These are phyloP conservation scores for Caenorhabditis latens DNA, from an alignment of 1,140 invertebrate species.

Conservation along the genomic window DNA sequence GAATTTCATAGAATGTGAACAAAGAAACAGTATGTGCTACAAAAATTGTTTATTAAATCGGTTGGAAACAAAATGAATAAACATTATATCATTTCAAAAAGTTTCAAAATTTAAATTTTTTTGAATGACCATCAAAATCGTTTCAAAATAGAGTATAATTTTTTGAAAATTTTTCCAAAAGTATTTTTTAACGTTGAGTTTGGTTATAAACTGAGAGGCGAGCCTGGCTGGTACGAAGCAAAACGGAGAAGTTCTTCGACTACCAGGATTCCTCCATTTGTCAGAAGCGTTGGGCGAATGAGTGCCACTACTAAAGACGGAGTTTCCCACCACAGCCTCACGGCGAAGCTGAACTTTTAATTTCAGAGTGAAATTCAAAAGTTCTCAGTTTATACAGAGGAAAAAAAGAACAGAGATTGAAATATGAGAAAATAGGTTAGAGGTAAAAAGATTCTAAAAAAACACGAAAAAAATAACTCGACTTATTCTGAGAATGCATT, in stretches of 20 bases:
- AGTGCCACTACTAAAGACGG: slow-evolving; percentile 37
- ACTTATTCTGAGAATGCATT: too few relatives aligned
- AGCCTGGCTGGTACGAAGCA: neutral
- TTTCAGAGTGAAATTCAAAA: slow-evolving; percentile 24
- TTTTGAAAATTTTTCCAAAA: neutral
- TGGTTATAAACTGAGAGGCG: slow-evolving; percentile 33
- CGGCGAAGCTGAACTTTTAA: neutral
- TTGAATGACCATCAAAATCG: neutral
- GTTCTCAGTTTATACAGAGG: slow-evolving; percentile 2
- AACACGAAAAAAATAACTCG: too few relatives aligned
- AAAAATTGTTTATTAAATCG: too few relatives aligned
- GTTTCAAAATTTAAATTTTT: too few relatives aligned
- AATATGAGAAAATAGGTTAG: neutral
- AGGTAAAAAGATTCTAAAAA: too few relatives aligned
- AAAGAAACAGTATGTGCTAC: too few relatives aligned
- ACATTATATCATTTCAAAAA: too few relatives aligned
- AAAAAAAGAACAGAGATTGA: neutral
- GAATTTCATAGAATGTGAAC: too few relatives aligned
- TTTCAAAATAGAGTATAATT: neutral
- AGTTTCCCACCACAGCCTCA: slow-evolving; percentile 46
- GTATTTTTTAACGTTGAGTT: neutral
- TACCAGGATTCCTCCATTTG: slow-evolving; percentile 33
- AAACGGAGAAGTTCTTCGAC: neutral
- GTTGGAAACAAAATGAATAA: too few relatives aligned
- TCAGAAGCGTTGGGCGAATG: slow-evolving; percentile 37